phyloP scores from a whole-genome alignment of 92 coral and sea anemone species.

The Diadumene lineata region DNA sequence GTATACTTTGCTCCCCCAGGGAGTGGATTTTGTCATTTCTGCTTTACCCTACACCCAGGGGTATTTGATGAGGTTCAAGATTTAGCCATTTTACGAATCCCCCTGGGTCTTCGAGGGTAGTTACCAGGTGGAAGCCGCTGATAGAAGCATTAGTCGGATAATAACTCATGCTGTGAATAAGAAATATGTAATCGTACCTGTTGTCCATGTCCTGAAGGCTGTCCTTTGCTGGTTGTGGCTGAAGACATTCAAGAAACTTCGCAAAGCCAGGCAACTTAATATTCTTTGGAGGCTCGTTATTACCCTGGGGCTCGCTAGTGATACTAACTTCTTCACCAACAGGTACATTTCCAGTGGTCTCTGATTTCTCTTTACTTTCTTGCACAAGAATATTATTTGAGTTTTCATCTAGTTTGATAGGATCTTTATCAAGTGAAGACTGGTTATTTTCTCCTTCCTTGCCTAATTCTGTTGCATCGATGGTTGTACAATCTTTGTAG shows the following conservation, averaged over 20 bases:
- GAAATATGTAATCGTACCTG: not conserved
- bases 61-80: no score
- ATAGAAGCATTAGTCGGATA: no score
- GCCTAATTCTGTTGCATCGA: not conserved
- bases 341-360: constrained; percentile 11
- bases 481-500: not conserved
- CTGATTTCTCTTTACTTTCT: not conserved
- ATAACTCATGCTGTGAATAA: no score
- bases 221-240: constrained; percentile 7
- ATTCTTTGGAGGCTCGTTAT: not conserved
- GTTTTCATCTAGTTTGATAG: not conserved
- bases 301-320: not conserved
- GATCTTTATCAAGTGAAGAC: not conserved
- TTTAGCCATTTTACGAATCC: no score
- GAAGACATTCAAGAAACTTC: constrained; percentile 29
- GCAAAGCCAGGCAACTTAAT: constrained; percentile 37
- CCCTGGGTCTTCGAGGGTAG: no score
- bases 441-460: no score
- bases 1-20: no score
- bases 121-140: no score
- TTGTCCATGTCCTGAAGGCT: not conserved
- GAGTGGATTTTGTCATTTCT: no score
- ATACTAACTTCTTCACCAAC: not conserved
- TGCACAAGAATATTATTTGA: not conserved
- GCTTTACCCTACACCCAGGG: no score